phyloP scores from a whole-genome alignment of 1,140 invertebrate species.

The Drosophila nigromelanica region DNA sequence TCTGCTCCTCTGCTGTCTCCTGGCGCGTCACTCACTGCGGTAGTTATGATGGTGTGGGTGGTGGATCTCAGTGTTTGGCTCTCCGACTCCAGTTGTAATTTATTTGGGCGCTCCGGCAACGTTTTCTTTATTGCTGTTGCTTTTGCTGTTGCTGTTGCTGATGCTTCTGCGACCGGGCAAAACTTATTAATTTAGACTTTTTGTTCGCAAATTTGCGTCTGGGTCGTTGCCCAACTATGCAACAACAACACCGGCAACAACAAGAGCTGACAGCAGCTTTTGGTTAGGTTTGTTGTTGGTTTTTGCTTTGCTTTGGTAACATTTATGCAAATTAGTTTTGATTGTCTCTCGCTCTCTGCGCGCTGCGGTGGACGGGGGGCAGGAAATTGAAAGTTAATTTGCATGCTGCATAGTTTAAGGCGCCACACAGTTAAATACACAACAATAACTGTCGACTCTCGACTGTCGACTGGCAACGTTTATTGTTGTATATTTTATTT shows the following conservation, averaged over 20 bases:
- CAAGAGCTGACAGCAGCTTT: constrained; percentile 45
- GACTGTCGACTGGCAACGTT: constrained; percentile 37
- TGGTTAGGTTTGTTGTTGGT: constrained; percentile 50
- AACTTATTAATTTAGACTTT: constrained; percentile 81
- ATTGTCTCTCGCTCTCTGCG: constrained; percentile 60
- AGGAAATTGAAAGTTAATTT: constrained; percentile 83
- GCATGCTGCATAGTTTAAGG: constrained; percentile 66
- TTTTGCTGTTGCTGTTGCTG: neutral
- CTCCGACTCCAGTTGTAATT: constrained; percentile 47
- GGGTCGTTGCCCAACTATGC: constrained; percentile 72
- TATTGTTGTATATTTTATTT: constrained; percentile 56
- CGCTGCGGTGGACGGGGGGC: neutral
- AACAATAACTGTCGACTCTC: constrained; percentile 62
- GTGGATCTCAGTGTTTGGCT: constrained; percentile 4
- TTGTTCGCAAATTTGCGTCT: constrained; percentile 76
- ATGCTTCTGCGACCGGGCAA: constrained; percentile 45
- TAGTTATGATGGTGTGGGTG: constrained; percentile 12
- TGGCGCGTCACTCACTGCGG: constrained; percentile 30
- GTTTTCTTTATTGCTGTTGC: constrained; percentile 67
- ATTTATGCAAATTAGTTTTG: constrained; percentile 83
- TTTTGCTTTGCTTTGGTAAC: constrained; percentile 66
- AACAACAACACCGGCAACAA: constrained; percentile 17
- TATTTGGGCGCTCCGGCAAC: constrained; percentile 44
- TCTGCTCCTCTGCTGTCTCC: constrained; percentile 16
- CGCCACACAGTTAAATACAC: constrained; percentile 71